A percentile compares a stretch with the other conserved stretches of the same genome.
Conservation (phyloP, 2,888 invertebrate species). For the Galerucella pusilla region DNA sequence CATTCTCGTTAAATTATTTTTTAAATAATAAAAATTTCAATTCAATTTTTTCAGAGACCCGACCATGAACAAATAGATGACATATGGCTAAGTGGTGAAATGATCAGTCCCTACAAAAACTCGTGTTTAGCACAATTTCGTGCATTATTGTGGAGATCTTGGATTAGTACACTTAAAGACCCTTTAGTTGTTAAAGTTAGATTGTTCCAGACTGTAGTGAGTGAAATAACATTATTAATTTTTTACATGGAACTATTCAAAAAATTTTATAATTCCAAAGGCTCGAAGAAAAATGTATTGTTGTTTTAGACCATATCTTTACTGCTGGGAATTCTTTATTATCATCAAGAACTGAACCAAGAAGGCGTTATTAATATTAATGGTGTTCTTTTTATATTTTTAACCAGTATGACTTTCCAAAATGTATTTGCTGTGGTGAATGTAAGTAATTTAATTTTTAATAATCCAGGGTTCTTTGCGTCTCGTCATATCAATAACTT, state of each 20-base stretch:
- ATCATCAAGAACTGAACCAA: slow-evolving; percentile 82
- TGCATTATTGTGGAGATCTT: slow-evolving; percentile 91
- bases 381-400: slow-evolving; percentile 89
- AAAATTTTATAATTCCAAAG: too few relatives aligned
- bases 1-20: too few relatives aligned
- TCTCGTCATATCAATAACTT: too few relatives aligned
- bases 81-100: slow-evolving; percentile 15
- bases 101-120: slow-evolving; percentile 76
- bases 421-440: slow-evolving; percentile 95
- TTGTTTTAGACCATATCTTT: slow-evolving; percentile 83
- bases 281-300: too few relatives aligned
- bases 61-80: neutral
- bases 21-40: too few relatives aligned
- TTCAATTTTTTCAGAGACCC: neutral
- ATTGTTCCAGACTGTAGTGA: slow-evolving; percentile 87
- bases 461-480: too few relatives aligned
- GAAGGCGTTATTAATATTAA: slow-evolving; percentile 95
- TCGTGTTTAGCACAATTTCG: slow-evolving; percentile 89
- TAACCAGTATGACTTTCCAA: slow-evolving; percentile 94
- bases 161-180: slow-evolving; percentile 89
- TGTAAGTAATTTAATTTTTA: slow-evolving; percentile 71
- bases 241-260: too few relatives aligned
- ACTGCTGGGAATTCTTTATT: slow-evolving; percentile 89
- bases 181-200: slow-evolving; percentile 91
- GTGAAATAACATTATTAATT: neutral